A percentile compares a stretch with the other conserved stretches of the same genome.
Conservation (phyloP, 2,797 vertebrate genomes). For the Cephalopachus bancanus region DNA sequence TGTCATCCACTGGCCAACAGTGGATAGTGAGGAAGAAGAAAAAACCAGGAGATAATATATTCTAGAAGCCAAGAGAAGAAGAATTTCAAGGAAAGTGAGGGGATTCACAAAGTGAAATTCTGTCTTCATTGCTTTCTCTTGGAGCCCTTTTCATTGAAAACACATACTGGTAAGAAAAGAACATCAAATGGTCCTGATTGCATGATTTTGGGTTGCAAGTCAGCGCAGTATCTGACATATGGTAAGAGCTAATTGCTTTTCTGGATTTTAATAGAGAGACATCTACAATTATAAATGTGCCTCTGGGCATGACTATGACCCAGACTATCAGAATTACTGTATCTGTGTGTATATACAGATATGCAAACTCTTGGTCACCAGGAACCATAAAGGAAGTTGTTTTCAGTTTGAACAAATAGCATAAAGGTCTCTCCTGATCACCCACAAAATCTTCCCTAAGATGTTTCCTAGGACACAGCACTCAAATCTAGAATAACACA, state of each 20-base stretch:
- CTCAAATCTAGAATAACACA: not conserved
- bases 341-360: not conserved
- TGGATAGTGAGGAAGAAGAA: not conserved
- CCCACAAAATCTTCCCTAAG: not conserved
- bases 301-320: not conserved
- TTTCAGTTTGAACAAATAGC: not conserved
- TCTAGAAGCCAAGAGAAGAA: not conserved
- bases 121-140: not conserved
- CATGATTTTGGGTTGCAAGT: not conserved
- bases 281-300: not conserved
- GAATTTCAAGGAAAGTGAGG: not conserved
- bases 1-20: not conserved
- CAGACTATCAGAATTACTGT: accelerated
- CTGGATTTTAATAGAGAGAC: not conserved
- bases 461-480: not conserved
- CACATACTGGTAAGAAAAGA: not conserved
- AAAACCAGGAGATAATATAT: not conserved
- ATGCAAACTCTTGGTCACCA: not conserved
- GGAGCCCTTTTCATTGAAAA: not conserved
- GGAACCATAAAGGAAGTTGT: not conserved
- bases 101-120: not conserved
- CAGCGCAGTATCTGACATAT: not conserved
- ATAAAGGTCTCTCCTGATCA: not conserved
- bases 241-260: not conserved
- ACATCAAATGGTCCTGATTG: not conserved